phyloP scores from a whole-genome alignment of 2,113 vertebrate genomes.

The Oncorhynchus masou region DNA sequence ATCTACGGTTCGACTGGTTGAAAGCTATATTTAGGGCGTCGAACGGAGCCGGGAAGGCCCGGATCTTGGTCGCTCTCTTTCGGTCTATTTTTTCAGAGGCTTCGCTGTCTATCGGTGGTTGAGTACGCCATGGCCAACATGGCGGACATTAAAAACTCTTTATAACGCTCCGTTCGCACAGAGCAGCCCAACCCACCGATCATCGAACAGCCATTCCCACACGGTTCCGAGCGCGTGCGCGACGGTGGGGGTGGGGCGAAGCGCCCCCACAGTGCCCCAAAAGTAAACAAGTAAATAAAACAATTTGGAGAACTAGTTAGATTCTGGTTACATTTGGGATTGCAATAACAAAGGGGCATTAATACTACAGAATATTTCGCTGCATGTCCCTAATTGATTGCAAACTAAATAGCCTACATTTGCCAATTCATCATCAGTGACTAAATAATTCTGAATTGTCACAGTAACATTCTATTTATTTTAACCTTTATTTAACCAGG shows the following conservation, averaged over 20 bases:
- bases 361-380: too few relatives aligned
- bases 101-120: constrained; percentile 85
- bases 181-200: constrained; percentile 86
- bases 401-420: too few relatives aligned
- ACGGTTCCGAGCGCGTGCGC: constrained; percentile 88
- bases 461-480: too few relatives aligned
- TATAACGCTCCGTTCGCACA: constrained; percentile 86
- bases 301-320: too few relatives aligned
- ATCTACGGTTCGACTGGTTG: constrained; percentile 66
- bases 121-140: constrained; percentile 99
- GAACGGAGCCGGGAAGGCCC: constrained; percentile 83
- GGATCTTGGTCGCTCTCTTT: constrained; percentile 82
- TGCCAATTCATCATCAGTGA: too few relatives aligned
- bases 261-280: background rate
- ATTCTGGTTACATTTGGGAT: too few relatives aligned
- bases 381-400: too few relatives aligned
- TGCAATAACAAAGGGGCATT: too few relatives aligned
- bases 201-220: constrained; percentile 84
- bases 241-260: constrained; percentile 35
- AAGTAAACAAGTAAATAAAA: constrained; percentile 20
- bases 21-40: constrained; percentile 84
- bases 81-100: constrained; percentile 82
- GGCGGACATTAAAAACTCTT: constrained; percentile 97
- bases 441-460: too few relatives aligned
- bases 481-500: too few relatives aligned